Conservation (phyloP, 2,888 invertebrate species). For the Ennomos fuscantarius region DNA sequence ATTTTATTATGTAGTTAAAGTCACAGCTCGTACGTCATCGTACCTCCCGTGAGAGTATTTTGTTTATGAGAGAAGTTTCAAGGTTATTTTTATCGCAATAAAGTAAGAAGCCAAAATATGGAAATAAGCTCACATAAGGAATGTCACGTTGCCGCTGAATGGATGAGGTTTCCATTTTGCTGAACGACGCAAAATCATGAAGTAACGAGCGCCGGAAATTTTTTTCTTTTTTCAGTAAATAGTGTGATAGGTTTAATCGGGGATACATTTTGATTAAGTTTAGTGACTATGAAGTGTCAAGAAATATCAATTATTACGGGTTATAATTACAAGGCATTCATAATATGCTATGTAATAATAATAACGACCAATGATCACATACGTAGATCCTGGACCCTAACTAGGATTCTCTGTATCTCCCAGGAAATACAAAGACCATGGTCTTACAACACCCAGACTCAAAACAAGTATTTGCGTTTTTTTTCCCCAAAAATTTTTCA, state of each 20-base stretch:
- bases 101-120: conserved; percentile 25
- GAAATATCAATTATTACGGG: no score
- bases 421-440: no score
- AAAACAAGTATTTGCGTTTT: no score
- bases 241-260: not conserved
- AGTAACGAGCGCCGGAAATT: not conserved
- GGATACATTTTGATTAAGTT: no score
- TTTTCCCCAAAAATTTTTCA: no score
- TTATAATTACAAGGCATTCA: no score
- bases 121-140: conserved; percentile 26
- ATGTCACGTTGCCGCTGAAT: conserved; percentile 33
- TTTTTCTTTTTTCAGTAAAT: not conserved
- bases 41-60: conserved; percentile 9
- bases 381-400: no score
- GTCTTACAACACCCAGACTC: no score
- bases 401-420: no score
- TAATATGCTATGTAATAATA: no score
- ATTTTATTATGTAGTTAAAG: not conserved
- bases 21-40: conserved; percentile 1
- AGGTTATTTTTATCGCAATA: conserved; percentile 18
- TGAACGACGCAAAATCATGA: conserved; percentile 22
- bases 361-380: no score
- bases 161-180: conserved; percentile 30
- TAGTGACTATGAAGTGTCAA: no score
- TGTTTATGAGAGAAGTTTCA: conserved; percentile 11